A percentile compares a stretch with the other conserved stretches of the same genome.
These are phyloP conservation scores for Tamias sibiricus DNA, from an alignment of 2,113 vertebrate genomes.

Conservation along the genomic window DNA sequence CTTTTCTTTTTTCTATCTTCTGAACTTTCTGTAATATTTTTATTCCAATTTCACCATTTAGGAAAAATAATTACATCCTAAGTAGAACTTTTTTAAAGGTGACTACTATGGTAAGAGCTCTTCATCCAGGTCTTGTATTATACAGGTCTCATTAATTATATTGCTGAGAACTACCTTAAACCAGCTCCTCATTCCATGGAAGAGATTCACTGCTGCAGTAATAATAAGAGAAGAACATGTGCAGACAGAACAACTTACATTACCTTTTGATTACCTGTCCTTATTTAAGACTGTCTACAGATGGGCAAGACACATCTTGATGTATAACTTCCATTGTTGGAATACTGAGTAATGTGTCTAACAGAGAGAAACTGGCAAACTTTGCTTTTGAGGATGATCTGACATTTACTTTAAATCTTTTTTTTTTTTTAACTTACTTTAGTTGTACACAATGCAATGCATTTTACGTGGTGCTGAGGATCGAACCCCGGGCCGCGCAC, in stretches of 20 bases:
- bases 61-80: not conserved
- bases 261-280: not conserved
- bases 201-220: not conserved
- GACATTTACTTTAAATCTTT: not conserved
- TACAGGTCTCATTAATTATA: not conserved
- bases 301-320: not conserved
- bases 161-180: not conserved
- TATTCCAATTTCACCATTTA: not conserved
- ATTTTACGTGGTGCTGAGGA: no score
- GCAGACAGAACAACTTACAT: not conserved
- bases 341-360: not conserved
- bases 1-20: not conserved
- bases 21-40: slow-evolving; percentile 25
- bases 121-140: not conserved
- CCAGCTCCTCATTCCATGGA: not conserved
- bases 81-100: not conserved
- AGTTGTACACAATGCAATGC: no score
- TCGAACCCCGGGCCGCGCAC: no score
- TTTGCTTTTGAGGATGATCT: slow-evolving; percentile 34
- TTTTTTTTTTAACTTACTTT: no score
- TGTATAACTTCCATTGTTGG: not conserved
- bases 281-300: not conserved
- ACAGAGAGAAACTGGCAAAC: not conserved
- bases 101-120: not conserved
- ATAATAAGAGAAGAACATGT: not conserved